A percentile compares a stretch with the other conserved stretches of the same genome.
Conservation (phyloP, 2,113 vertebrate genomes). For the Callocephalon fimbriatum region DNA sequence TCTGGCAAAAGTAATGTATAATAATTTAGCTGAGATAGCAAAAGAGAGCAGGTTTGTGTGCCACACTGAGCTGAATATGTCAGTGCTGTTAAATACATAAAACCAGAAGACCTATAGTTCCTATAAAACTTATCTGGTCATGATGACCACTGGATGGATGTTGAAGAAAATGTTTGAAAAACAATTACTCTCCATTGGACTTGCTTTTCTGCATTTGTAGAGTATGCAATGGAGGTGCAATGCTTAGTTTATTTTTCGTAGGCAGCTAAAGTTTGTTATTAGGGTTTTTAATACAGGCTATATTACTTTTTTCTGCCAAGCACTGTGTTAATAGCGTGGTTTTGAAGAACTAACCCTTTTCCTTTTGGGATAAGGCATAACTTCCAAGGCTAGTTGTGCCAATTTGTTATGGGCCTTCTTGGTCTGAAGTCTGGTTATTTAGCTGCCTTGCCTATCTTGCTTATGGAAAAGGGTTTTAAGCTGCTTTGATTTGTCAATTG, state of each 20-base stretch:
- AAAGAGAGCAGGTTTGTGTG: not conserved
- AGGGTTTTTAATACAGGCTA: not conserved
- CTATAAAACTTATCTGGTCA: not conserved
- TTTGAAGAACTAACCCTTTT: not conserved
- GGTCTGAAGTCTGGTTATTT: not conserved
- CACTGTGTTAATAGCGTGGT: not conserved
- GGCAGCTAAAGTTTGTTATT: not conserved
- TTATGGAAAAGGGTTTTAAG: not conserved
- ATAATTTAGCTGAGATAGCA: rapidly evolving
- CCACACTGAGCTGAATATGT: not conserved
- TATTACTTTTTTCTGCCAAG: not conserved
- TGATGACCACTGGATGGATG: not conserved
- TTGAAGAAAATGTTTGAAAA: not conserved
- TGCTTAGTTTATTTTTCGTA: not conserved
- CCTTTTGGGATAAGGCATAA: not conserved
- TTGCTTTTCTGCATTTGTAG: not conserved
- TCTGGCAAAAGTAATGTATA: not conserved
- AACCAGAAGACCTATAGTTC: not conserved
- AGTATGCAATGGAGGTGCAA: not conserved
- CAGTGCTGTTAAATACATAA: not conserved
- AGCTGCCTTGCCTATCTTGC: not conserved
- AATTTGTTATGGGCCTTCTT: not conserved
- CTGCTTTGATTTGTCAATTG: not conserved
- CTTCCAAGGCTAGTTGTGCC: not conserved
- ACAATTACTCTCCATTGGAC: not conserved